Evolutionary conservation across 2,888 invertebrate species (phyloP).

Genomic region (Trissoscelio sp.): DNA sequence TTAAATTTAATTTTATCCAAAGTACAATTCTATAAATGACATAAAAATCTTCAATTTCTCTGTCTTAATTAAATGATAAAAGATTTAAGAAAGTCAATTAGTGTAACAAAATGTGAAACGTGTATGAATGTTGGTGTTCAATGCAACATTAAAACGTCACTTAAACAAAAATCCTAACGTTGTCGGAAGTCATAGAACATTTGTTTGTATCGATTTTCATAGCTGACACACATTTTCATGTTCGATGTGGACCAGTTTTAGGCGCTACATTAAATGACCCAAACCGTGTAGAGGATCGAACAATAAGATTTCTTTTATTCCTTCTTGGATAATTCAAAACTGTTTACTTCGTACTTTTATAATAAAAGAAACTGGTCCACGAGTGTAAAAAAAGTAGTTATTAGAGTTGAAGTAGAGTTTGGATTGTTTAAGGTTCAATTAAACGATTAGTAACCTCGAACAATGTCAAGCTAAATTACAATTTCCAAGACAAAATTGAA

Average conservation of each 20-base stretch:
- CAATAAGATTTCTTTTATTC: constrained; percentile 21
- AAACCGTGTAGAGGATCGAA: constrained; percentile 4
- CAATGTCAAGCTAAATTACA: neutral
- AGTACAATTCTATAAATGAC: too few relatives aligned
- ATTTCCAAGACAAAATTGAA: neutral
- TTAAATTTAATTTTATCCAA: too few relatives aligned
- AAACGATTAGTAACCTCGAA: constrained; percentile 1
- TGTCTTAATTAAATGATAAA: too few relatives aligned
- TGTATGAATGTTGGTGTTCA: constrained; percentile 2
- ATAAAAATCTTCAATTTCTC: too few relatives aligned
- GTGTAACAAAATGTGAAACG: constrained; percentile 5
- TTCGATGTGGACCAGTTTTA: constrained; percentile 36
- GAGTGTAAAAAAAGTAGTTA: neutral
- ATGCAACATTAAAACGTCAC: constrained; percentile 2
- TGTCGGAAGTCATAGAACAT: constrained; percentile 25
- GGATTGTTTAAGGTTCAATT: constrained; percentile 25
- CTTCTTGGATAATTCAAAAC: neutral
- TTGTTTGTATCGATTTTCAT: constrained; percentile 32
- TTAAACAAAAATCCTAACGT: neutral
- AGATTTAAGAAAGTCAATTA: too few relatives aligned
- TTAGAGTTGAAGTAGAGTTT: constrained; percentile 23
- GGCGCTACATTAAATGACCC: neutral
- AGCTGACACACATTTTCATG: constrained; percentile 22
- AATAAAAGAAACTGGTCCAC: constrained; percentile 31
- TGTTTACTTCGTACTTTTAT: constrained; percentile 32